Percentiles rank a stretch among this genome's conserved stretches.
These are phyloP conservation scores for Pagetopsis macropterus DNA, from an alignment of 2,797 vertebrate genomes.

Conservation along the genomic window DNA sequence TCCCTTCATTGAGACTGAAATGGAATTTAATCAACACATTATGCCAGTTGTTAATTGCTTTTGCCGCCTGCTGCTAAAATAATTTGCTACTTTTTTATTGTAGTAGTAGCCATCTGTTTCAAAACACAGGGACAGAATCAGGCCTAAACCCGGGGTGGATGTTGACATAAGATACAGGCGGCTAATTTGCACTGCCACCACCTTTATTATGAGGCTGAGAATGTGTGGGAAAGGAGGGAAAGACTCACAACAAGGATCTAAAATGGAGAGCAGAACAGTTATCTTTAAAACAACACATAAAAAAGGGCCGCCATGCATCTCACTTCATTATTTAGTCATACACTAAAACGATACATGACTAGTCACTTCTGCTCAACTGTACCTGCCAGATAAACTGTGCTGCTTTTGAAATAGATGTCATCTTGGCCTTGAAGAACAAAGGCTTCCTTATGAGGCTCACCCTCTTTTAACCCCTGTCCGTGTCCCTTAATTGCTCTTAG, in stretches of 20 bases:
- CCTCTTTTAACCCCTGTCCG: conserved; percentile 29
- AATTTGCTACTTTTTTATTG: conserved; percentile 87
- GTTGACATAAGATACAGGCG: conserved; percentile 79
- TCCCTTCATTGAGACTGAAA: conserved; percentile 80
- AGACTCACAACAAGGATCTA: conserved; percentile 13
- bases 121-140: conserved; percentile 80
- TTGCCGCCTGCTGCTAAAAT: conserved; percentile 86
- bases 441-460: conserved; percentile 48
- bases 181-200: conserved; percentile 80
- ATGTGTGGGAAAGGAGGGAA: conserved; percentile 52
- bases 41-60: conserved; percentile 90
- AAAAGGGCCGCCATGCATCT: background rate
- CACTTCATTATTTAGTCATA: background rate
- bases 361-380: background rate
- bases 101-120: conserved; percentile 88
- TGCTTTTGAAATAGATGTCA: conserved; percentile 17
- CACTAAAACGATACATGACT: conserved; percentile 2
- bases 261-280: background rate
- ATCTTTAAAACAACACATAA: background rate
- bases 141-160: conserved; percentile 78
- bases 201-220: conserved; percentile 73
- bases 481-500: conserved; percentile 49
- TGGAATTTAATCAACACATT: conserved; percentile 91
- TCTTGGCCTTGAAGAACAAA: conserved; percentile 51
- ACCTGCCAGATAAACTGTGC: background rate